phyloP scores from a whole-genome alignment of 1,140 invertebrate species.

The Himalopsyche phryganea region DNA sequence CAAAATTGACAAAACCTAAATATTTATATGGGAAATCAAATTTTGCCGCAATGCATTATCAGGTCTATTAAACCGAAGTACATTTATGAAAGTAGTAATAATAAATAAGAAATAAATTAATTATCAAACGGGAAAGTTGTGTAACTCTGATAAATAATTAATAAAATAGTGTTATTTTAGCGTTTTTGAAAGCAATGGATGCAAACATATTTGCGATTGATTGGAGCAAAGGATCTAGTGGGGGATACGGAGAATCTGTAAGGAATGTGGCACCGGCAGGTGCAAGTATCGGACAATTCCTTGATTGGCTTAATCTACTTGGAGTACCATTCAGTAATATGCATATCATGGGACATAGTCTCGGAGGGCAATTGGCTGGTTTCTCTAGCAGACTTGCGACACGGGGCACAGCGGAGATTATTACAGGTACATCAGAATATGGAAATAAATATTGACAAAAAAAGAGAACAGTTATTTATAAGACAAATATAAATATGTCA shows the following conservation, averaged over 20 bases:
- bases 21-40: no score
- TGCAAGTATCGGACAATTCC: constrained; percentile 48
- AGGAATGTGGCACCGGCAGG: constrained; percentile 52
- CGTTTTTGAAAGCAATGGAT: constrained; percentile 45
- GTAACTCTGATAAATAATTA: no score
- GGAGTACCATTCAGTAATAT: constrained; percentile 42
- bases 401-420: constrained; percentile 24
- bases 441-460: no score
- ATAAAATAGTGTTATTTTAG: no score
- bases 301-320: constrained; percentile 46
- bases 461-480: no score
- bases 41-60: no score
- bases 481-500: no score
- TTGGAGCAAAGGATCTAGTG: constrained; percentile 48
- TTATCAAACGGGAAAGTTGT: no score
- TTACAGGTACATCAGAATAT: constrained; percentile 27
- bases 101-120: no score
- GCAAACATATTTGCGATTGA: constrained; percentile 58
- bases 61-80: no score
- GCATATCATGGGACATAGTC: constrained; percentile 39
- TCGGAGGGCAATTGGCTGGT: constrained; percentile 35
- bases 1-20: no score
- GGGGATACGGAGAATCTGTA: constrained; percentile 49
- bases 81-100: no score
- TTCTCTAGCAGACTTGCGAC: constrained; percentile 37